Evolutionary conservation across 2,888 invertebrate genomes (phyloP).

Genomic region (Tridacna gigas): DNA sequence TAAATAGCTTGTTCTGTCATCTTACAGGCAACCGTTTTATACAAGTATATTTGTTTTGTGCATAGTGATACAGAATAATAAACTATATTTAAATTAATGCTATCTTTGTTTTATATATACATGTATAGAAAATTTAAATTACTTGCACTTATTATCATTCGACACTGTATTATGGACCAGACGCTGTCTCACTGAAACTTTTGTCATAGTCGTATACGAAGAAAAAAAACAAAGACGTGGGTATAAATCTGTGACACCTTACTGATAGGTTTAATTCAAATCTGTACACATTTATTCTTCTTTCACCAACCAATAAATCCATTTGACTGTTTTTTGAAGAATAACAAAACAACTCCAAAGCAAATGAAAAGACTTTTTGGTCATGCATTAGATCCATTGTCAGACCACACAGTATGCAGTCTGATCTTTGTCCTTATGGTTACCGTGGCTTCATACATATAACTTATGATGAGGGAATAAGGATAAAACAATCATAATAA

Average conservation of each 20-base stretch:
- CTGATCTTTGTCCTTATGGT: neutral
- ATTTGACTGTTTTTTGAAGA: no score
- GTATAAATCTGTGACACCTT: neutral
- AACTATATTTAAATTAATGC: no score
- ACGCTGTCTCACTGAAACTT: neutral
- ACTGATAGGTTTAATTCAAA: neutral
- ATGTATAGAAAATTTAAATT: no score
- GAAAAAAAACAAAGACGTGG: neutral
- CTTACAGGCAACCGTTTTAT: neutral
- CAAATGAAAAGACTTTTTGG: neutral
- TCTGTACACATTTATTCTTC: neutral
- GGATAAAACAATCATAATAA: no score
- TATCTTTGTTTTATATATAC: no score
- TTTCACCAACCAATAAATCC: no score
- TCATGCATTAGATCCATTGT: neutral
- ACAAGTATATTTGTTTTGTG: neutral
- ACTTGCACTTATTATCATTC: no score
- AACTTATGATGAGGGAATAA: no score
- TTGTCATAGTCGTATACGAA: neutral
- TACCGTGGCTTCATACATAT: no score
- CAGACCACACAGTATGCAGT: neutral
- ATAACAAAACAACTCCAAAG: neutral
- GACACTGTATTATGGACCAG: neutral
- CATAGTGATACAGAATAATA: no score
- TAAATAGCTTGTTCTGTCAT: no score